phyloP scores from a whole-genome alignment of 2,888 invertebrate species.

The Dolichopus griseipennis region DNA sequence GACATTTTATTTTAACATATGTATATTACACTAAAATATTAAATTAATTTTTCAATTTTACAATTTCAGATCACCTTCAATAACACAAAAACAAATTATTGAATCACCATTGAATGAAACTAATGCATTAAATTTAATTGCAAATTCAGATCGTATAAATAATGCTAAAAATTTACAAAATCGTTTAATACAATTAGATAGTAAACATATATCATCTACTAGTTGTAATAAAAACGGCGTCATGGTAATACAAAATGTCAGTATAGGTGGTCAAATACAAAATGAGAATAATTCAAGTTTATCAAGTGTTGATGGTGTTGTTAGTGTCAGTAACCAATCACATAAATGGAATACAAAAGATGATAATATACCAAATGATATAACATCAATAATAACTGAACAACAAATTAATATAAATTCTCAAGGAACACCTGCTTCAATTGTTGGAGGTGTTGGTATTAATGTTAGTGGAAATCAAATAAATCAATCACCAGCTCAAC shows the following conservation, averaged over 20 bases:
- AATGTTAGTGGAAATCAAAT: neutral
- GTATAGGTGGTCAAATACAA: neutral
- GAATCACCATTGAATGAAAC: neutral
- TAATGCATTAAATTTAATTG: neutral
- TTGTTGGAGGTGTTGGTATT: neutral
- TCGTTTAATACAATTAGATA: conserved; percentile 2
- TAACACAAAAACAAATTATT: conserved; percentile 9
- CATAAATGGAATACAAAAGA: conserved; percentile 3
- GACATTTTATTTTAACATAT: too few species aligned
- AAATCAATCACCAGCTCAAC: neutral
- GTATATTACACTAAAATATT: too few species aligned
- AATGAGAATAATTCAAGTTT: neutral
- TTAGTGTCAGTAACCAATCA: neutral
- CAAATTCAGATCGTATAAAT: conserved; percentile 5
- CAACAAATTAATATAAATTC: neutral
- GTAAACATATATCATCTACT: conserved; percentile 9
- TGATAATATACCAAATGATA: neutral
- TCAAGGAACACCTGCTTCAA: neutral
- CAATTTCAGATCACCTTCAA: conserved; percentile 13
- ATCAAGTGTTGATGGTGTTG: neutral
- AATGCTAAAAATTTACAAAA: conserved; percentile 11
- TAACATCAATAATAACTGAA: neutral
- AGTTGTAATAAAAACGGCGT: conserved; percentile 5
- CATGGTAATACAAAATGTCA: conserved; percentile 1
- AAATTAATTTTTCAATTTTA: conserved; percentile 7